Evolutionary conservation across 2,113 vertebrate genomes (phyloP).

Genomic region (Hippocampus comes): DNA sequence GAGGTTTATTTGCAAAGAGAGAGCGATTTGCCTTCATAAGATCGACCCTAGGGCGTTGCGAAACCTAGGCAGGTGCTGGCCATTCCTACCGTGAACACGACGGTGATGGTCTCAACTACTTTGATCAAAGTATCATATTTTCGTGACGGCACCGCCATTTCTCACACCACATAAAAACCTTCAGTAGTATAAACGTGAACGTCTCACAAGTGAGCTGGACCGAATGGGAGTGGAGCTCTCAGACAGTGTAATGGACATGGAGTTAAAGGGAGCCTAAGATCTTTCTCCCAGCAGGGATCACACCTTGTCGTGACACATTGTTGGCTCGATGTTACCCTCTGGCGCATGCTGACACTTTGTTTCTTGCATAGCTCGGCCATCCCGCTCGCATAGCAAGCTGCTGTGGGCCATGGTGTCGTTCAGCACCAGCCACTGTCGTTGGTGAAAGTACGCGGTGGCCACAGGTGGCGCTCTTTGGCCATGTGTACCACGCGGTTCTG

Average conservation of each 20-base stretch:
- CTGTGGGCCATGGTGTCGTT: constrained; percentile 32
- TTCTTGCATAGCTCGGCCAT: constrained; percentile 65
- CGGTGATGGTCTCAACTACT: constrained; percentile 59
- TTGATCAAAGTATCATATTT: constrained; percentile 71
- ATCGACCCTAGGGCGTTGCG: constrained; percentile 51
- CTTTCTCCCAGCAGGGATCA: constrained; percentile 57
- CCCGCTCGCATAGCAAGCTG: constrained; percentile 11
- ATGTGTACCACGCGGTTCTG: too few species aligned
- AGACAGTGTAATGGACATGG: constrained; percentile 37
- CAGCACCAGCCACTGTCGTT: not conserved
- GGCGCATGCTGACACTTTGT: constrained; percentile 59
- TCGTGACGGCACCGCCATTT: constrained; percentile 61
- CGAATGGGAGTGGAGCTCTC: constrained; percentile 41
- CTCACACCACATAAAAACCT: constrained; percentile 66
- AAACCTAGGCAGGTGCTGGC: constrained; percentile 38
- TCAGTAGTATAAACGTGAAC: constrained; percentile 57
- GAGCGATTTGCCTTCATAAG: constrained; percentile 33
- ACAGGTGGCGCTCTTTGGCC: too few species aligned
- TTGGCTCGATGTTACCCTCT: constrained; percentile 43
- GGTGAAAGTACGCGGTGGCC: too few species aligned
- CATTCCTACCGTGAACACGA: constrained; percentile 50
- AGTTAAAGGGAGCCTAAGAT: constrained; percentile 34
- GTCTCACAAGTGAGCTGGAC: constrained; percentile 34
- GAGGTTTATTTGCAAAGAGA: constrained; percentile 38
- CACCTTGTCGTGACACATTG: constrained; percentile 59